These are phyloP conservation scores for Glaucomys volans DNA, from an alignment of 2,113 vertebrate species.

Conservation along the genomic window DNA sequence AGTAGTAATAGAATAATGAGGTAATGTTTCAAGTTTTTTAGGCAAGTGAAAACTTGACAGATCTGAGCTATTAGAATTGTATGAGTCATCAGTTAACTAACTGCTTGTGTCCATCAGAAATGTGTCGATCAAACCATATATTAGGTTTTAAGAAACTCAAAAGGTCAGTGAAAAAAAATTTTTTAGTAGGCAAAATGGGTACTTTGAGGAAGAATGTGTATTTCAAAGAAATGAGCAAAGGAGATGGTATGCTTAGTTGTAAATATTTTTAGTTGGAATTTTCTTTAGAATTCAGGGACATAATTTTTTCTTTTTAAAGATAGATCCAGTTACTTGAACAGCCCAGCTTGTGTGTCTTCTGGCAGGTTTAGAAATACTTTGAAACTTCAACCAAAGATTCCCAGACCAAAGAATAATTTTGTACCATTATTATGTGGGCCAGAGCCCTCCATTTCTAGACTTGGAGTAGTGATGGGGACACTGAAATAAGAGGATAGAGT, in stretches of 20 bases:
- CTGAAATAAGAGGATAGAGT: slow-evolving; percentile 2
- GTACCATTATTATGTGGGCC: neutral
- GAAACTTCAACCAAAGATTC: neutral
- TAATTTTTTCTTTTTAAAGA: slow-evolving; percentile 14
- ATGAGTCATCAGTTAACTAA: neutral
- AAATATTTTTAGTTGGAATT: slow-evolving; percentile 8
- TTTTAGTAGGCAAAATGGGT: neutral
- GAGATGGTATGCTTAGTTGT: neutral
- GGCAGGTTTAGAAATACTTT: slow-evolving; percentile 28
- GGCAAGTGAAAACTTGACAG: slow-evolving; percentile 19
- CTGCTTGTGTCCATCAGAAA: neutral
- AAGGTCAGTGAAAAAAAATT: neutral
- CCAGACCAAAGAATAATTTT: neutral
- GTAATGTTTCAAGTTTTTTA: neutral
- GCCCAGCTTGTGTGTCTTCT: neutral
- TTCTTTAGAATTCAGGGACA: slow-evolving; percentile 17
- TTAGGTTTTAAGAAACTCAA: neutral
- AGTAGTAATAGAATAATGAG: neutral
- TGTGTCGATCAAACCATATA: neutral
- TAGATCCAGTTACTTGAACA: neutral
- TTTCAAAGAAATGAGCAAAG: slow-evolving; percentile 36
- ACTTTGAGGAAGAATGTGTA: neutral
- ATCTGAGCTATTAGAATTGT: neutral
- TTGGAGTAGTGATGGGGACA: neutral
- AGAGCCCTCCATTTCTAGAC: neutral